Base-by-base conservation (phyloP, 1,140 invertebrate genomes). In the Matsumurasca onukii region DNA sequence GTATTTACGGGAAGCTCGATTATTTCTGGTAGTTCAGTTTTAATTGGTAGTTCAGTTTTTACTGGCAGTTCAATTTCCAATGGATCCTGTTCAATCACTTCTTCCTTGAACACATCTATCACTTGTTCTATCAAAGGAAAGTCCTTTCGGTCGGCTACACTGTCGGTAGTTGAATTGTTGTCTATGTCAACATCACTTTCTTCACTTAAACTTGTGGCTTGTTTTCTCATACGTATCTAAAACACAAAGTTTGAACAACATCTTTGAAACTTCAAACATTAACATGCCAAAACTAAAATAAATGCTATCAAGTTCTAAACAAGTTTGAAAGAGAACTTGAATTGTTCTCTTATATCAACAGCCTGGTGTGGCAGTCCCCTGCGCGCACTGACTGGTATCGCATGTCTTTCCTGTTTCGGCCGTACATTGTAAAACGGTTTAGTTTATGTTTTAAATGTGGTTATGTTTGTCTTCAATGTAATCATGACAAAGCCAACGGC, bases 81-180 rank as follows among this genome's bases (percentile, higher is more conserved):
- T n/a, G n/a, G n/a, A n/a, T n/a, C n/a, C n/a, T n/a, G n/a, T n/a
- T n/a, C n/a, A n/a, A n/a, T n/a, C n/a, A n/a, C n/a, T n/a, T n/a
- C n/a, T n/a, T n/a, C n/a, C n/a, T n/a, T n/a, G n/a, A n/a, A n/a
- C n/a, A n/a, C n/a, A n/a, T n/a, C n/a, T n/a, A n/a, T n/a, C n/a
- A n/a, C n/a, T n/a, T n/a, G n/a, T n/a, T n/a, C n/a, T n/a, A n/a
- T n/a, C n/a, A n/a, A n/a, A n/a, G n/a, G n/a, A n/a, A n/a, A n/a
- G n/a, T n/a, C n/a, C n/a, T n/a, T n/a, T n/a, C n/a, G n/a, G n/a
- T n/a, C n/a, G n/a, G n/a, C n/a, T n/a, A n/a, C n/a, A 25, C 29
- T 22, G 29, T 91, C 89, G 31, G 90, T 85, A 78, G 91, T 89
- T 77, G 87, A 89, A 63, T 86, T 82, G 17, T 84, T 85, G n/a